Evolutionary conservation across 2,888 invertebrate species (phyloP).

Genomic region (Harmothoe impar): DNA sequence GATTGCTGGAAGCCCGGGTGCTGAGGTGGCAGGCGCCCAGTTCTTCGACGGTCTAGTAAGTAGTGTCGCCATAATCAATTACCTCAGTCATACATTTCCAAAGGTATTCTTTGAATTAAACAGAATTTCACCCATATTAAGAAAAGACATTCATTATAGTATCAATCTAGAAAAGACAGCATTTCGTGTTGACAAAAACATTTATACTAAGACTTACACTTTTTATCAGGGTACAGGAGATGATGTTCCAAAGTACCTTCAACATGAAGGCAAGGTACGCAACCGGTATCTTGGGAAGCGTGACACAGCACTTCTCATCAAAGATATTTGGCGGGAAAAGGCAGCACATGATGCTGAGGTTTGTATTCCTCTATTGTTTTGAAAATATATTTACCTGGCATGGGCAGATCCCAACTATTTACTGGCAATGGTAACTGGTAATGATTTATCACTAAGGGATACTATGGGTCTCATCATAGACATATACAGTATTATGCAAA

Average conservation of each 20-base stretch:
- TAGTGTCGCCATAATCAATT: background rate
- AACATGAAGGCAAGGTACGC: conserved; percentile 79
- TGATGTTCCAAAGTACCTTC: conserved; percentile 80
- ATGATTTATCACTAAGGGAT: too few relatives aligned
- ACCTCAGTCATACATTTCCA: too few relatives aligned
- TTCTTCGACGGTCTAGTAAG: conserved; percentile 81
- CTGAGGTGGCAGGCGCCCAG: conserved; percentile 77
- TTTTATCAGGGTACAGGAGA: conserved; percentile 79
- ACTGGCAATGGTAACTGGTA: too few relatives aligned
- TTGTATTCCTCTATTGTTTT: background rate
- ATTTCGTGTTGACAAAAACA: background rate
- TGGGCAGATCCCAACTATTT: background rate
- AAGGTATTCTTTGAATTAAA: background rate
- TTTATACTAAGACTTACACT: background rate
- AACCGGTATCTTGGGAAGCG: conserved; percentile 81
- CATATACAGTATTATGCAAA: too few relatives aligned
- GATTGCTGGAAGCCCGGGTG: conserved; percentile 76
- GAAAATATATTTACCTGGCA: background rate
- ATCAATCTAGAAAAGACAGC: background rate
- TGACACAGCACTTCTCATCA: conserved; percentile 80
- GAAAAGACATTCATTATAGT: background rate
- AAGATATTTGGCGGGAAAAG: conserved; percentile 82
- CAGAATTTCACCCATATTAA: background rate
- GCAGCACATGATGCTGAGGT: conserved; percentile 77
- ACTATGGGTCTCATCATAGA: too few relatives aligned